Conservation (phyloP, 2,888 invertebrate genomes). For the Alloplasta piceator region DNA sequence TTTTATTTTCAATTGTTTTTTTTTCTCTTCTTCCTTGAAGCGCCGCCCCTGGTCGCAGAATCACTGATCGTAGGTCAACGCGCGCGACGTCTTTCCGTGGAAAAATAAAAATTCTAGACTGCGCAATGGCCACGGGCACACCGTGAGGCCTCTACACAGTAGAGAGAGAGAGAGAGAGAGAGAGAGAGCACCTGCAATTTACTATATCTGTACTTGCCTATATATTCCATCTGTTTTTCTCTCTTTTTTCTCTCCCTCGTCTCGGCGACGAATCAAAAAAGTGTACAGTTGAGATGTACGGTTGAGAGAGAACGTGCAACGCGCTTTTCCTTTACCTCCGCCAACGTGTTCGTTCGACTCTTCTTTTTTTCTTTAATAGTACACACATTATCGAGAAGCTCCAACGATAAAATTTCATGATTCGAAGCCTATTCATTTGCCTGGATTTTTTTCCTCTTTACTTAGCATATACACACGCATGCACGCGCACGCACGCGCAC, state of each 20-base stretch:
- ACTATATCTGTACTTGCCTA: slow-evolving; percentile 11
- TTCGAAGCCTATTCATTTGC: too few species aligned
- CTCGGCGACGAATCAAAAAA: slow-evolving; percentile 30
- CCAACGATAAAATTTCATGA: too few species aligned
- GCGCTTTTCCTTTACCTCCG: slow-evolving; percentile 28
- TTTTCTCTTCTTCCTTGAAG: neutral
- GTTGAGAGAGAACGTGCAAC: slow-evolving; percentile 45
- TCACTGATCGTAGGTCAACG: slow-evolving; percentile 62
- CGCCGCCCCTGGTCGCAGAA: slow-evolving; percentile 43
- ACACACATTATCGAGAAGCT: too few species aligned
- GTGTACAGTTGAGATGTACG: slow-evolving; percentile 54
- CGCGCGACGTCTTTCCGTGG: slow-evolving; percentile 51
- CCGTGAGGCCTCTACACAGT: slow-evolving; percentile 64
- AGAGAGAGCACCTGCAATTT: neutral
- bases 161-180: slow-evolving; percentile 69
- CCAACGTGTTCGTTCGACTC: neutral
- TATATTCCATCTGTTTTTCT: neutral
- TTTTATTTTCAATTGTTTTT: slow-evolving; percentile 1
- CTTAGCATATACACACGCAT: too few species aligned
- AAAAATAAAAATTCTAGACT: slow-evolving; percentile 63
- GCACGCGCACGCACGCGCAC: too few species aligned
- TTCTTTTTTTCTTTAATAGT: too few species aligned
- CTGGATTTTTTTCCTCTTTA: too few species aligned
- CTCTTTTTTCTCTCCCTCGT: slow-evolving; percentile 39
- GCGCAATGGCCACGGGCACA: slow-evolving; percentile 65